phyloP scores from a whole-genome alignment of 2,797 vertebrate genomes.

The Sardinella longiceps region DNA sequence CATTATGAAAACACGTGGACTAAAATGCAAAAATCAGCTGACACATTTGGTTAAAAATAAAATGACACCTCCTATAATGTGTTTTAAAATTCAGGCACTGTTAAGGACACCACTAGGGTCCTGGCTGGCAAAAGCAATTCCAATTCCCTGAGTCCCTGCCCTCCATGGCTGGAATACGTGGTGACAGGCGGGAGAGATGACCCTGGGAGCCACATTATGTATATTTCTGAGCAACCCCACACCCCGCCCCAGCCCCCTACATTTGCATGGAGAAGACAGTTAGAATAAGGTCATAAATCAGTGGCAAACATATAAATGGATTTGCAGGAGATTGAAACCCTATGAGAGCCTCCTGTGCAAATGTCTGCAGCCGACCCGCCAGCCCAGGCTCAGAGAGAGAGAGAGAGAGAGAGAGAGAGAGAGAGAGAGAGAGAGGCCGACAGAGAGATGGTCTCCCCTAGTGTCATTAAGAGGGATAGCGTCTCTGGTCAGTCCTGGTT shows the following conservation, averaged over 20 bases:
- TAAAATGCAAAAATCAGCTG: background rate
- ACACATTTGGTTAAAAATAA: background rate
- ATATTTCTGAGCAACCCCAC: slow-evolving; percentile 74
- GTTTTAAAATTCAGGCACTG: slow-evolving; percentile 49
- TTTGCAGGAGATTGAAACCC: slow-evolving; percentile 79
- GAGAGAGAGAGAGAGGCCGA: slow-evolving; percentile 41
- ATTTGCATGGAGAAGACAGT: slow-evolving; percentile 83
- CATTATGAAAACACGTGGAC: background rate
- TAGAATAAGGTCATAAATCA: slow-evolving; percentile 85
- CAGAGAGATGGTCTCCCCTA: slow-evolving; percentile 58
- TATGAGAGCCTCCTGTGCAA: slow-evolving; percentile 74
- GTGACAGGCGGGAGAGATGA: slow-evolving; percentile 80
- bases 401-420: slow-evolving; percentile 42
- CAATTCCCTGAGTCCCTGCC: slow-evolving; percentile 57
- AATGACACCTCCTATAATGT: background rate
- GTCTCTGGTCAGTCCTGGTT: slow-evolving; percentile 73
- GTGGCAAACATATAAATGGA: slow-evolving; percentile 79
- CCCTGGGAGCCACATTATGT: slow-evolving; percentile 83
- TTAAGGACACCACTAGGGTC: slow-evolving; percentile 56
- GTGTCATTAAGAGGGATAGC: slow-evolving; percentile 70
- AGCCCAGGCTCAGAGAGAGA: background rate
- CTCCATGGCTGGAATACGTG: slow-evolving; percentile 58
- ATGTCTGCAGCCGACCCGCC: slow-evolving; percentile 68
- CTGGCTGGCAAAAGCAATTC: slow-evolving; percentile 60
- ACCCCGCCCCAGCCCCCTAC: slow-evolving; percentile 42